A percentile compares a stretch with the other conserved stretches of the same genome.
Evolutionary conservation across 2,797 vertebrate genomes (phyloP).

Genomic region (Podarcis lilfordi): DNA sequence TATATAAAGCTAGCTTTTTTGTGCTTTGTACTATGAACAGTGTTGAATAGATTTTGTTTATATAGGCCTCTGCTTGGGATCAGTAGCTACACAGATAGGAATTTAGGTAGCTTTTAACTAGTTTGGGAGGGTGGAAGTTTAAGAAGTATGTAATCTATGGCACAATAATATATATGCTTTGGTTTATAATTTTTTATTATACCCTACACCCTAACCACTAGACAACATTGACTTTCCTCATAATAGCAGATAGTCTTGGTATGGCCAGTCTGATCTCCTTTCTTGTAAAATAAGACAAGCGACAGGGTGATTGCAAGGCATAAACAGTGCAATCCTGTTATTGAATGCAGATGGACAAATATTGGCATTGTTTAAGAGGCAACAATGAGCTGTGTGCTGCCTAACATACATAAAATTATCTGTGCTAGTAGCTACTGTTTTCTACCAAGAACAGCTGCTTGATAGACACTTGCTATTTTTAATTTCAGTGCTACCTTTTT

Average conservation of each 20-base stretch:
- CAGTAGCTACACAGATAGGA: no score
- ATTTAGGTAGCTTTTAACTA: no score
- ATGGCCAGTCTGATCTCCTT: not conserved
- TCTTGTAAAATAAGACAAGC: not conserved
- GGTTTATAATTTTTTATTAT: no score
- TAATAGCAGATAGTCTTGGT: not conserved
- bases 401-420: constrained; percentile 39
- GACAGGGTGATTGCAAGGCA: not conserved
- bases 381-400: constrained; percentile 1
- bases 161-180: no score
- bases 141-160: no score
- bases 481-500: constrained; percentile 31
- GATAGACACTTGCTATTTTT: constrained; percentile 44
- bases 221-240: no score
- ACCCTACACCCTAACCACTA: no score
- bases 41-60: no score
- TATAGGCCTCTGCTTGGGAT: no score
- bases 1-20: no score
- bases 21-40: no score
- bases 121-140: no score
- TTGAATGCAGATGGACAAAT: constrained; percentile 17
- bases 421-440: constrained; percentile 30
- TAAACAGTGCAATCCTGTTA: not conserved
- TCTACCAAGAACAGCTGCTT: constrained; percentile 55
- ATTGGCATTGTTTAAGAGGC: accelerated